phyloP scores from a whole-genome alignment of 2,797 vertebrate genomes.

The Scyliorhinus canicula region DNA sequence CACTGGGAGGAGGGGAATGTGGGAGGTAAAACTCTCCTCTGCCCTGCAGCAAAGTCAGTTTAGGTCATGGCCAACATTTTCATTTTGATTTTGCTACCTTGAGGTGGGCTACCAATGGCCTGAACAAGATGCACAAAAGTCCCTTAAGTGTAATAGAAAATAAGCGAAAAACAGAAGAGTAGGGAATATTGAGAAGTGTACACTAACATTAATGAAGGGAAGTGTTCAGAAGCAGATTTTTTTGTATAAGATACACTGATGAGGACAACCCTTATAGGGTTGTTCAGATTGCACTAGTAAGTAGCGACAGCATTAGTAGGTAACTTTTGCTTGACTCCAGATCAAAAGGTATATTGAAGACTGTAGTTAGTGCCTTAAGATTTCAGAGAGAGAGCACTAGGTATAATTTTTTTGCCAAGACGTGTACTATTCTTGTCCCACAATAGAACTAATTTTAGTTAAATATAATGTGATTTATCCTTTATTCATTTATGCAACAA shows the following conservation, averaged over 20 bases:
- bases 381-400: not conserved
- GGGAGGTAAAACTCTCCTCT: not conserved
- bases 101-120: not conserved
- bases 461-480: not conserved
- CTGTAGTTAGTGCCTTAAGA: not conserved
- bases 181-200: not conserved
- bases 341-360: not conserved
- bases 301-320: not conserved
- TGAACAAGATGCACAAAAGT: not conserved
- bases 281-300: not conserved
- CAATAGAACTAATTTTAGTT: not conserved
- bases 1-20: not conserved
- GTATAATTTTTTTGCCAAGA: not conserved
- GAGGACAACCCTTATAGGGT: not conserved
- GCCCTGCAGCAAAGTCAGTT: not conserved
- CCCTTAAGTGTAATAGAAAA: not conserved
- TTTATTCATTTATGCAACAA: not conserved
- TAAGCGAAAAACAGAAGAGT: not conserved
- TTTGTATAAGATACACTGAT: not conserved
- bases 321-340: not conserved
- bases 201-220: not conserved
- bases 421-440: not conserved
- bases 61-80: not conserved
- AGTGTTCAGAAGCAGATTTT: not conserved
- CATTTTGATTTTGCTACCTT: not conserved